These are phyloP conservation scores for Lerema accius DNA, from an alignment of 1,140 invertebrate genomes.

Conservation along the genomic window DNA sequence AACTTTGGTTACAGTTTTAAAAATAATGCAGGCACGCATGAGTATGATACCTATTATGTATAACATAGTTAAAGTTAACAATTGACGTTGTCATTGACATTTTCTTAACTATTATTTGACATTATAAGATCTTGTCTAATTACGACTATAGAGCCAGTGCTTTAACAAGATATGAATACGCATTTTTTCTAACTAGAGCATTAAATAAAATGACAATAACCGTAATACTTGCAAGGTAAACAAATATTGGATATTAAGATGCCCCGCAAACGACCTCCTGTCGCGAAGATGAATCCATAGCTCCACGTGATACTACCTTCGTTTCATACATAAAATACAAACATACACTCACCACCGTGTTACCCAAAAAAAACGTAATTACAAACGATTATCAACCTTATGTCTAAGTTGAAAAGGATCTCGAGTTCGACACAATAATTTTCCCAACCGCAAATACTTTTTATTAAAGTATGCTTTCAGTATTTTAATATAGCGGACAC, in stretches of 20 bases:
- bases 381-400: constrained; percentile 35
- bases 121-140: too few relatives aligned
- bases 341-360: constrained; percentile 21
- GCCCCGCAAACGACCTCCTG: constrained; percentile 62
- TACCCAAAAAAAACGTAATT: constrained; percentile 22
- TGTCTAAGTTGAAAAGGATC: background rate
- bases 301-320: constrained; percentile 51
- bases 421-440: background rate
- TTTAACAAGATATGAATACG: too few relatives aligned
- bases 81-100: too few relatives aligned
- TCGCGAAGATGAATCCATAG: constrained; percentile 66
- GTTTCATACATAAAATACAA: constrained; percentile 44
- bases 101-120: too few relatives aligned
- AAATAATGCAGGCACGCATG: too few relatives aligned
- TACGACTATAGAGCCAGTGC: too few relatives aligned
- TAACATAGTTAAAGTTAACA: too few relatives aligned
- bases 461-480: constrained; percentile 47
- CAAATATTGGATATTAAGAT: constrained; percentile 65
- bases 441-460: constrained; percentile 1
- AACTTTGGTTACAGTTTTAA: too few relatives aligned
- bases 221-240: constrained; percentile 39
- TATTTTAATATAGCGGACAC: constrained; percentile 70
- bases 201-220: constrained; percentile 33
- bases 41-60: too few relatives aligned
- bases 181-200: background rate